phyloP scores from a whole-genome alignment of 2,888 invertebrate species.

The Oscheius sp. region DNA sequence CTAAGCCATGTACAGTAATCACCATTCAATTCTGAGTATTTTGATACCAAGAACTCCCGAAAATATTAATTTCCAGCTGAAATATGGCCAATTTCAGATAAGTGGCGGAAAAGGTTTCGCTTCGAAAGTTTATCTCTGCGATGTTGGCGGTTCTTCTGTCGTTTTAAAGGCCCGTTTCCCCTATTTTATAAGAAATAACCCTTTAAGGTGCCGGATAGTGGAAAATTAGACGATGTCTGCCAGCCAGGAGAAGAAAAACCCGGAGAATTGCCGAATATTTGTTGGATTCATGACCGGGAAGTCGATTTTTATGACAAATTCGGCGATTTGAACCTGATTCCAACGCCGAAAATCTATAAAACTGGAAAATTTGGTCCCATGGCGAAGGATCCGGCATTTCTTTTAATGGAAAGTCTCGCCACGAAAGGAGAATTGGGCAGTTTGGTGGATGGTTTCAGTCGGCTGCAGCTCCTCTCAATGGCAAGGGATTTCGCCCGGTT shows the following conservation, averaged over 20 bases:
- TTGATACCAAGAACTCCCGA: not conserved
- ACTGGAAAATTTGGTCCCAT: slow-evolving; percentile 1
- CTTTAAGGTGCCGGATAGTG: slow-evolving; percentile 7
- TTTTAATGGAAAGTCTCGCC: slow-evolving; percentile 6
- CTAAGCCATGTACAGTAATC: not conserved
- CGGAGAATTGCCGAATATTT: not conserved
- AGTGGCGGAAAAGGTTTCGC: slow-evolving; percentile 15
- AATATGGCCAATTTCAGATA: not conserved
- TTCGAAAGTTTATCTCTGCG: slow-evolving; percentile 23
- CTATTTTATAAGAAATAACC: not conserved
- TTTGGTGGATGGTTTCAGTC: slow-evolving; percentile 7
- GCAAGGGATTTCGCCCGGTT: slow-evolving; percentile 12
- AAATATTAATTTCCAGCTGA: too few species aligned
- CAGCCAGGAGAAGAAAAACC: too few species aligned
- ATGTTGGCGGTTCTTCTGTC: not conserved
- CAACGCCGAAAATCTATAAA: slow-evolving; percentile 15
- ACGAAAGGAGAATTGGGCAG: not conserved
- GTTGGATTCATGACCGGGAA: slow-evolving; percentile 5
- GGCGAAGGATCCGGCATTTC: not conserved
- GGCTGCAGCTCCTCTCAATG: slow-evolving; percentile 5
- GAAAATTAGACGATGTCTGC: not conserved
- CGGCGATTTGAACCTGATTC: not conserved
- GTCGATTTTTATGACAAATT: slow-evolving; percentile 2
- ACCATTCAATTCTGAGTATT: not conserved
- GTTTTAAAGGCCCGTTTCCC: not conserved